Conservation (phyloP, 2,797 vertebrate species). For the Mico argentatus region DNA sequence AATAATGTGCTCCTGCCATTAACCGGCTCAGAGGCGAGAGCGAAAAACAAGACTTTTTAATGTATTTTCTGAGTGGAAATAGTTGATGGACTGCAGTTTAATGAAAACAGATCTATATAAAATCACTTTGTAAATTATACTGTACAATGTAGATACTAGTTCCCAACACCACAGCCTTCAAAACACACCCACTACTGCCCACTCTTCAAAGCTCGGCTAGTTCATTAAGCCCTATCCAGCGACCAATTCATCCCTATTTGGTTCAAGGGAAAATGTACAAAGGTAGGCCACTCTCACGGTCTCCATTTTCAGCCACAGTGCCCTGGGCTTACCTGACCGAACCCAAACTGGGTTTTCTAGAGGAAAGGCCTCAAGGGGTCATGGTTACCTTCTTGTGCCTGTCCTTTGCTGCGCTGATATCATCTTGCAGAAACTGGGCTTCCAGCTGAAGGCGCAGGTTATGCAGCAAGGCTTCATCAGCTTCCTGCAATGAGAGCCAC, state of each 20-base stretch:
- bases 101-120: background rate
- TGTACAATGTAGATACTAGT: background rate
- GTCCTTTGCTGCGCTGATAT: conserved; percentile 93
- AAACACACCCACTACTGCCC: background rate
- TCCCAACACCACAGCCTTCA: background rate
- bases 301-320: background rate
- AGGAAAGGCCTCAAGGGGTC: background rate
- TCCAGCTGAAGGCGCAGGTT: conserved; percentile 96
- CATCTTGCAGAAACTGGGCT: conserved; percentile 96
- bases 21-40: background rate
- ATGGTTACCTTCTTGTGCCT: conserved; percentile 93
- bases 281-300: background rate
- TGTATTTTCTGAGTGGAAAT: conserved; percentile 40
- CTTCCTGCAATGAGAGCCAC: conserved; percentile 87
- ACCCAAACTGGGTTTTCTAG: background rate
- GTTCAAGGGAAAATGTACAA: background rate
- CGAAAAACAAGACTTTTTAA: background rate
- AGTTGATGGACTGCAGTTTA: background rate
- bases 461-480: conserved; percentile 90
- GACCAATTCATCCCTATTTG: background rate
- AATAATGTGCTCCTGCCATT: background rate
- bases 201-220: background rate
- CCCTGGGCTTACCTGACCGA: background rate
- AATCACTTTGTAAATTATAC: background rate
- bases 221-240: background rate